Conservation (phyloP, 2,113 vertebrate genomes). For the Megaptera novaeangliae region DNA sequence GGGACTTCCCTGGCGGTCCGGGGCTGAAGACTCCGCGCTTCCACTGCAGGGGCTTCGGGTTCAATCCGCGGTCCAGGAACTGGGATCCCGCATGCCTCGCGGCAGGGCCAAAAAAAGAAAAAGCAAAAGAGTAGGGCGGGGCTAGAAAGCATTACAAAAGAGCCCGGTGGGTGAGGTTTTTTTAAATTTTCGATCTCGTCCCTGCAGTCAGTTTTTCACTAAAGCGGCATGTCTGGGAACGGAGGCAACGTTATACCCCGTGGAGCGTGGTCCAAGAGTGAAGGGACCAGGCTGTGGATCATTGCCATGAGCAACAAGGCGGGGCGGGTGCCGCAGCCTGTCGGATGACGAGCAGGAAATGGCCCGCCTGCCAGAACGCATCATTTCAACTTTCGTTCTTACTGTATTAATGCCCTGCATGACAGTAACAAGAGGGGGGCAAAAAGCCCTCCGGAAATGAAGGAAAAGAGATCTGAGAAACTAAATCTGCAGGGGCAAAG, state of each 20-base stretch:
- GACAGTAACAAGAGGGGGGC: not conserved
- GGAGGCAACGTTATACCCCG: not conserved
- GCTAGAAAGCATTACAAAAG: not conserved
- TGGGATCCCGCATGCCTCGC: too few relatives aligned
- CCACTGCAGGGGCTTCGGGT: too few relatives aligned
- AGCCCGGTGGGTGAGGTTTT: not conserved
- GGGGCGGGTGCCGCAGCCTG: not conserved
- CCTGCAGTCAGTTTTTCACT: not conserved
- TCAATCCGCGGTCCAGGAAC: too few relatives aligned
- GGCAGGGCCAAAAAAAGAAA: too few relatives aligned
- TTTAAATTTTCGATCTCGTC: not conserved
- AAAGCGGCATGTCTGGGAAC: not conserved
- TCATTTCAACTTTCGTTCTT: not conserved
- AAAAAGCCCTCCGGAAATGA: not conserved
- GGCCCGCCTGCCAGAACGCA: not conserved
- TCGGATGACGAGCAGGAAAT: not conserved
- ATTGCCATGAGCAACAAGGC: accelerated
- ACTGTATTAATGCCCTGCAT: not conserved
- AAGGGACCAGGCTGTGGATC: not conserved
- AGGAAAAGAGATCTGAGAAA: not conserved
- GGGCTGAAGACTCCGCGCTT: too few relatives aligned
- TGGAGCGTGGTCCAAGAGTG: not conserved
- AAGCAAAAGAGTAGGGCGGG: not conserved
- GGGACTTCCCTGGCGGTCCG: not conserved
- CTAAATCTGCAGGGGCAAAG: not conserved